Conservation (phyloP, 2,797 vertebrate species). For the Rhinella marina region DNA sequence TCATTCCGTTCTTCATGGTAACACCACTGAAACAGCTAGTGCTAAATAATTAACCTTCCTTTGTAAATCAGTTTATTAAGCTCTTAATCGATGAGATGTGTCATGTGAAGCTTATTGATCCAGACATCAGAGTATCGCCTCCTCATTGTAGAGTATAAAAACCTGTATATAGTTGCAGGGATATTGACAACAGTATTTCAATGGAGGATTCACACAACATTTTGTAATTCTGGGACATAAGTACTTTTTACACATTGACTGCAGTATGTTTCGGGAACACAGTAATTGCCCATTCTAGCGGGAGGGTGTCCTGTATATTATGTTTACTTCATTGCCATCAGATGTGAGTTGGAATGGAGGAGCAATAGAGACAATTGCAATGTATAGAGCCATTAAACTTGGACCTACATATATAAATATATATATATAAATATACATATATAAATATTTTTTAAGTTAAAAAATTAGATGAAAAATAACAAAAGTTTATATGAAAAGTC, state of each 20-base stretch:
- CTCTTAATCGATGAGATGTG: conserved; percentile 56
- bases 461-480: conserved; percentile 31
- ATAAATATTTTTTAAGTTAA: conserved; percentile 36
- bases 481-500: conserved; percentile 25
- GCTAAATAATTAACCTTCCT: conserved; percentile 53
- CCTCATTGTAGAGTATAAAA: conserved; percentile 39
- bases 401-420: conserved; percentile 10
- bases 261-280: conserved; percentile 22
- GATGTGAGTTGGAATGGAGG: conserved; percentile 26
- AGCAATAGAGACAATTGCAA: conserved; percentile 32
- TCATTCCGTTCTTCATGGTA: conserved; percentile 44
- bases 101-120: conserved; percentile 54
- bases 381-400: conserved; percentile 30
- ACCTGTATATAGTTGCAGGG: background rate
- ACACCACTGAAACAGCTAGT: conserved; percentile 26
- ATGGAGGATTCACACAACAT: conserved; percentile 26
- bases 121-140: conserved; percentile 35
- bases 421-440: conserved; percentile 37
- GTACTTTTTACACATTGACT: conserved; percentile 20
- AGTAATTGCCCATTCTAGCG: conserved; percentile 48
- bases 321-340: conserved; percentile 42
- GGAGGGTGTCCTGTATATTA: conserved; percentile 38
- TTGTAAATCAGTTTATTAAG: conserved; percentile 50
- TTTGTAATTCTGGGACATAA: conserved; percentile 36
- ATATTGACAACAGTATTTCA: conserved; percentile 55